Evolutionary conservation across 2,888 invertebrate genomes (phyloP).

Genomic region (Agrypnus murinus): DNA sequence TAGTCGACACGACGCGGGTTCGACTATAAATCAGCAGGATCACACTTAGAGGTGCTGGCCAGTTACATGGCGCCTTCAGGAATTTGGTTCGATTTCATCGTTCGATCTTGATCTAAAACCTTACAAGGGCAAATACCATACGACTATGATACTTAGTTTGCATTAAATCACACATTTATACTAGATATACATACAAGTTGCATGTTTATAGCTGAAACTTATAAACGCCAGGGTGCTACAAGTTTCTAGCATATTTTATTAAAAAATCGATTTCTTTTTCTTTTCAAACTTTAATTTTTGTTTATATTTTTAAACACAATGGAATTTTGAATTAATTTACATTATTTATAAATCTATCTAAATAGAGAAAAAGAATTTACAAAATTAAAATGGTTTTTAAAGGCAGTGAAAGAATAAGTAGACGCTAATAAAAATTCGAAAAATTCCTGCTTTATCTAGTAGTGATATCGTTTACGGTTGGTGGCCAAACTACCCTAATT

Average conservation of each 20-base stretch:
- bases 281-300: neutral
- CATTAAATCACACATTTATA: neutral
- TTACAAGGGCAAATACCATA: conserved; percentile 44
- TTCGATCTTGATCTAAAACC: conserved; percentile 29
- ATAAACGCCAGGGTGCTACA: no score
- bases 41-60: conserved; percentile 62
- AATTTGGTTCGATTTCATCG: conserved; percentile 51
- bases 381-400: conserved; percentile 14
- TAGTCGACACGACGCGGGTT: conserved; percentile 73
- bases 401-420: conserved; percentile 3
- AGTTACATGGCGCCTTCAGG: conserved; percentile 61
- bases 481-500: conserved; percentile 66
- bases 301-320: neutral
- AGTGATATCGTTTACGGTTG: conserved; percentile 62
- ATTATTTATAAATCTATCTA: neutral
- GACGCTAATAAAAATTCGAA: conserved; percentile 40
- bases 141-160: conserved; percentile 13
- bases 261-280: conserved; percentile 42
- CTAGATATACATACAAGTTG: neutral
- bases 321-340: conserved; percentile 7
- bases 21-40: conserved; percentile 71
- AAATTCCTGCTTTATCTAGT: conserved; percentile 45
- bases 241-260: neutral
- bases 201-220: neutral
- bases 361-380: neutral